Base-by-base conservation (phyloP, 2,113 vertebrate species). In the Hymenochirus boettgeri region DNA sequence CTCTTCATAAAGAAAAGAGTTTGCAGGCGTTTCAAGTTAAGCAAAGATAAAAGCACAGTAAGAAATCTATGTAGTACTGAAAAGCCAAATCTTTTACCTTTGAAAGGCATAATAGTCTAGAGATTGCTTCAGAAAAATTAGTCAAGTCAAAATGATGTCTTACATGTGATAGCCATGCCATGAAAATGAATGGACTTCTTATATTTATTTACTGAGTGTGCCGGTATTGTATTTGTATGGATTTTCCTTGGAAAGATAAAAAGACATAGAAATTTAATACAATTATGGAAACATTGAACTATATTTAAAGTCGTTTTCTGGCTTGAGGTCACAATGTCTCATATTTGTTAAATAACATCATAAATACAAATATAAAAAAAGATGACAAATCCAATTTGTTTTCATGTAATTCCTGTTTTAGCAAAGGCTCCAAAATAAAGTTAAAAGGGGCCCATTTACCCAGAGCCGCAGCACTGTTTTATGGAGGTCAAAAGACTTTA, bases 141-240 rank as follows among this genome's bases (percentile, higher is more conserved):
- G 62, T 72, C 80, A 57, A 81, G 78, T 81, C 73, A 64, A 79
- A 71, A 79, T 78, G 76, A 83, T 83, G 79, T 75, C 76, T 81
- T 77, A 71, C 76, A 83, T 75, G 76, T 56, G 80, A 72, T 70
- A 65, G 53, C 71, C 84, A 76, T 76, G 78, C 71, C 56, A 72
- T 67, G 80, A 86, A 86, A 86, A 83, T 69, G 69, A 80, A 85
- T 86, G 86, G 82, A 76, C 78, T 74, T 85, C 88, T 86, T 85
- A 82, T 80, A 85, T 80, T 81, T 86, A 86, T 87, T 88, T 87
- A 87, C 78, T 82, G 81, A 83, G 76, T 79, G 52, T 64, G 42
- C 70, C 70, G 77, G 64, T 70, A 88, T 86, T 86, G 73, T 75
- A 84, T 87, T 89, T 86, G 78, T 86, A 88, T 88, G 71, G 84